Percentiles rank a stretch among this genome's conserved stretches.
These are phyloP conservation scores for Tipula vernalis DNA, from an alignment of 2,888 invertebrate species.

Conservation along the genomic window DNA sequence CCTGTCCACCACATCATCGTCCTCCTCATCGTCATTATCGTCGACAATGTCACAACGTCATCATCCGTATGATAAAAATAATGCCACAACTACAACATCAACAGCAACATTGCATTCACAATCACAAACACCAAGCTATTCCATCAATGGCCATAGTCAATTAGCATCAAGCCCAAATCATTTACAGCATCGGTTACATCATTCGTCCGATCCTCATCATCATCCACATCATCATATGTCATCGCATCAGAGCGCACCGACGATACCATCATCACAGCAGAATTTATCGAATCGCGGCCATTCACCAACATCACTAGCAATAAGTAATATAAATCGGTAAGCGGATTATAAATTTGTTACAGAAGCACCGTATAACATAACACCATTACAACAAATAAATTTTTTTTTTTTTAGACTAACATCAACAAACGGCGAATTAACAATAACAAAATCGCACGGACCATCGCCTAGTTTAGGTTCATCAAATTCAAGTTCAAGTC, in stretches of 20 bases:
- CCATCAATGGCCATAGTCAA: slow-evolving; percentile 20
- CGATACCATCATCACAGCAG: slow-evolving; percentile 19
- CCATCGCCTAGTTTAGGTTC: slow-evolving; percentile 29
- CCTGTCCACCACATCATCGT: slow-evolving; percentile 13
- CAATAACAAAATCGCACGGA: slow-evolving; percentile 65
- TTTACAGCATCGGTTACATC: slow-evolving; percentile 11
- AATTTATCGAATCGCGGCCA: slow-evolving; percentile 23
- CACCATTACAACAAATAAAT: too few relatives aligned
- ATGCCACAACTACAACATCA: slow-evolving; percentile 4
- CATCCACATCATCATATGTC: slow-evolving; percentile 17
- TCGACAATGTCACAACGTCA: slow-evolving; percentile 12
- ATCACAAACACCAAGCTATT: slow-evolving; percentile 22
- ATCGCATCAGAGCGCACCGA: slow-evolving; percentile 5
- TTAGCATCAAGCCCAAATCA: slow-evolving; percentile 26
- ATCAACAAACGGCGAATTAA: slow-evolving; percentile 68
- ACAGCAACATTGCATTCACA: slow-evolving; percentile 16
- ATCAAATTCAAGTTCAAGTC: slow-evolving; percentile 23
- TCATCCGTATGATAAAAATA: slow-evolving; percentile 10
- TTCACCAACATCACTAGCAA: slow-evolving; percentile 22
- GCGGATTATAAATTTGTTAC: slow-evolving; percentile 19
- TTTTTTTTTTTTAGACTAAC: slow-evolving; percentile 44
- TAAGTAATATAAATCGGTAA: slow-evolving; percentile 44
- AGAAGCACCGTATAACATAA: too few relatives aligned
- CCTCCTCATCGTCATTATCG: background rate
- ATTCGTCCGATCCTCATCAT: slow-evolving; percentile 27